Base-by-base conservation (phyloP, 2,113 vertebrate species). In the Electrona antarctica region DNA sequence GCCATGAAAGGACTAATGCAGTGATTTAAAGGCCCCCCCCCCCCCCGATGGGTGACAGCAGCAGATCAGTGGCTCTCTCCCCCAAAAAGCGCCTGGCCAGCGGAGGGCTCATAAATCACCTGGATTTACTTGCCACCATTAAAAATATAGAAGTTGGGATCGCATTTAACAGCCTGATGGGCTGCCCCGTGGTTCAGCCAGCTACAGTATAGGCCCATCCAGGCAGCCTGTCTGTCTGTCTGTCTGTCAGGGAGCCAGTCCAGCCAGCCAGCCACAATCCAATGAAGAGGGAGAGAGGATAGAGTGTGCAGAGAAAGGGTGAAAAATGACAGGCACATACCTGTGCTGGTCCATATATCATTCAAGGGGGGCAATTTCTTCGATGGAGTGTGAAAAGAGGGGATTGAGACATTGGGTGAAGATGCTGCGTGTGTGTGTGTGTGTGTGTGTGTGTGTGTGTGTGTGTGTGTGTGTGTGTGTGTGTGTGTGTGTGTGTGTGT, bases 91-190 rank as follows among this genome's bases (percentile, higher is more conserved):
- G 33, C 33, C 8, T 77, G 54, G 29, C 60, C 57, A 41, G n/a
- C 60, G 54, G 50, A 68, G 51, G 71, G 60, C 46, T 14, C 73
- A 79, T 85, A 84, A 64, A 89, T 89, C 90, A 85, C 70, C 66
- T 85, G 84, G 81, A 88, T 90, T 90, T 90, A 87, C 84, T 81
- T 69, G 64, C 72, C 69, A 69, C 81, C 80, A 86, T 90, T 87
- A 89, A 88, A 88, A 84, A 88, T 83, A 90, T 85, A 85, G 85
- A 78, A 74, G 81, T 64, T 57, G 67, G 60, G 61, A 87, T 82
- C 85, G 66, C 85, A 84, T 88, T 85, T 85, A 74, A 87, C 77
- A 77, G 76, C 29, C 11, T 69, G 75, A 83, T 67, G 64, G 74
- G 71, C 77, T 80, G 61, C 77, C 61, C 11, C 33, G 33, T 41